Percentiles rank a stretch among this genome's conserved stretches.
These are phyloP conservation scores for Pitangus sulphuratus DNA, from an alignment of 2,797 vertebrate genomes.

Conservation along the genomic window DNA sequence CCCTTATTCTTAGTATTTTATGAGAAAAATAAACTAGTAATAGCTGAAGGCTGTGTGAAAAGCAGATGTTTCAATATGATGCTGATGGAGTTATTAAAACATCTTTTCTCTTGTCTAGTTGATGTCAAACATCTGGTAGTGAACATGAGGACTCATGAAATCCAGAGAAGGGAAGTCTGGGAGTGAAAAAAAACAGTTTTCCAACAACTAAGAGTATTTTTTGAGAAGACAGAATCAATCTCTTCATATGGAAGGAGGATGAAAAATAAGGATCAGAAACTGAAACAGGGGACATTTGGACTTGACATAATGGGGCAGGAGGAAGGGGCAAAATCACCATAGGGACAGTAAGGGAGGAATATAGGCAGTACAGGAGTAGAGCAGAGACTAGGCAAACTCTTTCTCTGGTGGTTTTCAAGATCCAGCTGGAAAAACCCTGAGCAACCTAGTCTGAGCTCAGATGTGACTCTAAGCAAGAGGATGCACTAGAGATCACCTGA, in stretches of 20 bases:
- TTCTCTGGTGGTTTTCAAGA: not conserved
- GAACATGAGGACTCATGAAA: not conserved
- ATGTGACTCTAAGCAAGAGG: not conserved
- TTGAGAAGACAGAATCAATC: not conserved
- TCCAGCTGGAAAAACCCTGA: not conserved
- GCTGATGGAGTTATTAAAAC: not conserved
- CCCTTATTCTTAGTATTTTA: not conserved
- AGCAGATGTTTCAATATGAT: not conserved
- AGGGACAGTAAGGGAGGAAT: not conserved
- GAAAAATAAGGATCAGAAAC: not conserved
- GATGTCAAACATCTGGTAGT: not conserved
- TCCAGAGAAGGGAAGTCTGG: not conserved
- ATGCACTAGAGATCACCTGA: not conserved
- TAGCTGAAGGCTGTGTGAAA: not conserved
- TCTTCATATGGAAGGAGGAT: not conserved
- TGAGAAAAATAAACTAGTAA: not conserved
- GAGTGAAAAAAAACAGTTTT: not conserved
- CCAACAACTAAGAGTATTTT: not conserved
- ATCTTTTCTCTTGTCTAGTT: not conserved
- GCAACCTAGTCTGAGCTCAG: not conserved
- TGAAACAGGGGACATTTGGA: not conserved
- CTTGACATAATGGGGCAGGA: rapidly evolving
- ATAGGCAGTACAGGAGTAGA: not conserved
- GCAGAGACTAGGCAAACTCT: not conserved
- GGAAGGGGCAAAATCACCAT: rapidly evolving